These are phyloP conservation scores for Charanyca ferruginea DNA, from an alignment of 2,888 invertebrate genomes.

Conservation along the genomic window DNA sequence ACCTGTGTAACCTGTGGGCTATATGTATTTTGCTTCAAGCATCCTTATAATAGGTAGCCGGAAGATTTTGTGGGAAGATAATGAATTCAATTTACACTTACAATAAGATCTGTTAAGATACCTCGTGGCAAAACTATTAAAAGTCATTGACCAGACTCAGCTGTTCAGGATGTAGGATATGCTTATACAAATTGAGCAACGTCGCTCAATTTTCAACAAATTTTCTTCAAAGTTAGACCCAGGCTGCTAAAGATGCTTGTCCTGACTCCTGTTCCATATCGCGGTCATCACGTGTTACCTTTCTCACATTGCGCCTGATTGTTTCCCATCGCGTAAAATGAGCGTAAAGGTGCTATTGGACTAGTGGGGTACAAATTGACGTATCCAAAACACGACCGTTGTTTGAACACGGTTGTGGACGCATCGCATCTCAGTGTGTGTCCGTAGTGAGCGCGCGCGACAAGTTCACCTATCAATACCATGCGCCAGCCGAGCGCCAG, in stretches of 20 bases:
- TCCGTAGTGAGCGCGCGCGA: conserved; percentile 80
- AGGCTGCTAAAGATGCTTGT: conserved; percentile 18
- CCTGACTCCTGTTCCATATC: not conserved
- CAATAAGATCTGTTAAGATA: conserved; percentile 23
- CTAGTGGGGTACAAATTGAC: conserved; percentile 81
- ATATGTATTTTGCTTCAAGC: not conserved
- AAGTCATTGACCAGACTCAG: conserved; percentile 34
- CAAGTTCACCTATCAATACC: conserved; percentile 76
- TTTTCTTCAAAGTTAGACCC: not conserved
- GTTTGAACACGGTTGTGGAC: conserved; percentile 68
- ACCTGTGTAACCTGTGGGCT: not conserved
- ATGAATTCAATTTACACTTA: conserved; percentile 22
- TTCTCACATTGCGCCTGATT: conserved; percentile 48
- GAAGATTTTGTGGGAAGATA: conserved; percentile 7
- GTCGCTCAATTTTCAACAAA: too few species aligned
- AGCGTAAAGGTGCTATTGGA: conserved; percentile 60
- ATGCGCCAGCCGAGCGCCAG: conserved; percentile 82
- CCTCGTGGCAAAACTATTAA: conserved; percentile 13
- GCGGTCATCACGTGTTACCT: conserved; percentile 27
- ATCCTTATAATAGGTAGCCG: not conserved
- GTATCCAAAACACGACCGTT: conserved; percentile 81
- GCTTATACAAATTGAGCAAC: too few species aligned
- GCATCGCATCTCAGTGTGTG: conserved; percentile 83
- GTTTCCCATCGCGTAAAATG: conserved; percentile 51
- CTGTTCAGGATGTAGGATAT: conserved; percentile 7